Evolutionary conservation across 2,797 vertebrate genomes (phyloP).

Genomic region (Chloroceryle inda): DNA sequence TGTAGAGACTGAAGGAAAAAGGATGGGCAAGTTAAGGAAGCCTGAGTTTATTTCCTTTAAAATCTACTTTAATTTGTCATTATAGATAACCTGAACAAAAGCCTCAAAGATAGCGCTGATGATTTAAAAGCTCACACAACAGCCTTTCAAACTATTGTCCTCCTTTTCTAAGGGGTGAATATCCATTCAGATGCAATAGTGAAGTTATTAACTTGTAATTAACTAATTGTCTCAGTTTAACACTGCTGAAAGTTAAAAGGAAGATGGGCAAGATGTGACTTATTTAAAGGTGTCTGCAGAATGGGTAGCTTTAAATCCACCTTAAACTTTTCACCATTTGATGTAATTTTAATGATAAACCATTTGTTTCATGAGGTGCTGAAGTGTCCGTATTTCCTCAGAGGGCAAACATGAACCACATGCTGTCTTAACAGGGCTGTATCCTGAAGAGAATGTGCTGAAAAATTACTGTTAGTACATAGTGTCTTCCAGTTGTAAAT

Average conservation of each 20-base stretch:
- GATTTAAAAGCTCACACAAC: not conserved
- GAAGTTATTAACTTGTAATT: not conserved
- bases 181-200: not conserved
- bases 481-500: not conserved
- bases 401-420: not conserved
- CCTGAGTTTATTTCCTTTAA: not conserved
- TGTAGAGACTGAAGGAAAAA: not conserved
- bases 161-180: not conserved
- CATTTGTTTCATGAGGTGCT: not conserved
- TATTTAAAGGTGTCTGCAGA: not conserved
- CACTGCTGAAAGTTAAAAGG: not conserved
- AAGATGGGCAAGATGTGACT: not conserved
- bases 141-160: not conserved
- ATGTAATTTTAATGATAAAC: not conserved
- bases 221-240: not conserved
- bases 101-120: not conserved
- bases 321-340: not conserved
- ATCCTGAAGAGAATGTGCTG: not conserved
- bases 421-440: not conserved
- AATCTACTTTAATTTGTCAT: not conserved
- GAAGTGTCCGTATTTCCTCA: not conserved
- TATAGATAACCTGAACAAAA: not conserved
- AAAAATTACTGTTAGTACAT: not conserved
- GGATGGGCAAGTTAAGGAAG: not conserved
- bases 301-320: not conserved